These are phyloP conservation scores for Chromis chromis DNA, from an alignment of 2,797 vertebrate genomes.

Conservation along the genomic window DNA sequence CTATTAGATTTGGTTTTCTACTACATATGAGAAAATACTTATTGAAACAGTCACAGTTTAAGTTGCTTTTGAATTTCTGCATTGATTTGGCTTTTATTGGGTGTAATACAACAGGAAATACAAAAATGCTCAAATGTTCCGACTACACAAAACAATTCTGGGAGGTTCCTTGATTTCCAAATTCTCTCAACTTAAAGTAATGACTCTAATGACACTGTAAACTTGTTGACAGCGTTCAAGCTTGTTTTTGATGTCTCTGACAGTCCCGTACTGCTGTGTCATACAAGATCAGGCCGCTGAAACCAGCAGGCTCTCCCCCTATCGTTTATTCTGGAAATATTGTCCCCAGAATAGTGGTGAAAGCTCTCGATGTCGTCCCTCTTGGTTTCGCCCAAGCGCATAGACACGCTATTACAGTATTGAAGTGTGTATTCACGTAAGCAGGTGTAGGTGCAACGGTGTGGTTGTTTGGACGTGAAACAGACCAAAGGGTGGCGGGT, in stretches of 20 bases:
- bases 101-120: background rate
- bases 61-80: too few relatives aligned
- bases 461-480: conserved; percentile 78
- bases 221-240: conserved; percentile 25
- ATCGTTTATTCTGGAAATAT: conserved; percentile 31
- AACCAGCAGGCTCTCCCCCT: conserved; percentile 23
- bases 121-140: too few relatives aligned
- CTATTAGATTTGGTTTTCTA: background rate
- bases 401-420: conserved; percentile 17
- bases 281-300: conserved; percentile 3
- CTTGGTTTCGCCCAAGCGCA: conserved; percentile 2
- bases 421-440: conserved; percentile 36
- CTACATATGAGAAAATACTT: background rate
- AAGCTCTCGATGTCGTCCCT: conserved; percentile 4
- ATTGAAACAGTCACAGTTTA: background rate
- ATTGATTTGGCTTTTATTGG: background rate
- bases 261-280: conserved; percentile 17
- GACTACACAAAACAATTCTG: background rate
- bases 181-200: conserved; percentile 15
- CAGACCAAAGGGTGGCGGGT: conserved; percentile 60
- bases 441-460: conserved; percentile 29
- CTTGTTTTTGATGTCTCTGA: conserved; percentile 23
- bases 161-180: background rate
- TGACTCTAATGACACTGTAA: conserved; percentile 20
- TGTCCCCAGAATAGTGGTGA: conserved; percentile 23